phyloP scores from a whole-genome alignment of 92 coral and sea anemone genomes.

The Parazoanthus darwini region DNA sequence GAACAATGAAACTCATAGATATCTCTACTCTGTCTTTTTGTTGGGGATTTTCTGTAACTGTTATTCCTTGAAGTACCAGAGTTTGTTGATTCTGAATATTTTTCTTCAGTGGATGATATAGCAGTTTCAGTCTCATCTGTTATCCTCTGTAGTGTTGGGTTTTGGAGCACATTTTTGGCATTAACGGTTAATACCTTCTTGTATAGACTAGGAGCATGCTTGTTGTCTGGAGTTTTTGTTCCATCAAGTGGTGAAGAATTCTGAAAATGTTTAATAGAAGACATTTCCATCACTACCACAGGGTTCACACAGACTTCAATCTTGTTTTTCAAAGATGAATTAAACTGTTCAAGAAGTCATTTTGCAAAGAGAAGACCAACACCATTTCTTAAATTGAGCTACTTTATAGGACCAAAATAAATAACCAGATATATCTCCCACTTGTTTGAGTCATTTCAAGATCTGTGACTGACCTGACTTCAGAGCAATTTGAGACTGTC shows the following conservation, averaged over 20 bases:
- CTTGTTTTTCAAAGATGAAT: too few species aligned
- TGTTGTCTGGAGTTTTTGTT: slow-evolving; percentile 22
- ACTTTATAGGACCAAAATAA: too few species aligned
- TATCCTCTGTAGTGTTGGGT: slow-evolving; percentile 1
- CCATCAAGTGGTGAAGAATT: not conserved
- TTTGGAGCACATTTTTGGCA: slow-evolving; percentile 10
- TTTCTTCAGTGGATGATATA: not conserved
- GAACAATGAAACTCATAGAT: slow-evolving; percentile 67
- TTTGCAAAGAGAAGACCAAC: too few species aligned
- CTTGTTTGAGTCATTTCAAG: too few species aligned
- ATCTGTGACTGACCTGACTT: too few species aligned
- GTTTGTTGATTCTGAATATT: not conserved
- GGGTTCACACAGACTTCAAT: too few species aligned
- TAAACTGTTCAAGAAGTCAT: too few species aligned
- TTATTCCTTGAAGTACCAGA: not conserved
- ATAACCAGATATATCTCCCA: too few species aligned
- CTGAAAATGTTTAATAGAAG: not conserved
- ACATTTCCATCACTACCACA: not conserved
- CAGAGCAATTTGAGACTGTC: too few species aligned
- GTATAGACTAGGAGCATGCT: slow-evolving; percentile 27
- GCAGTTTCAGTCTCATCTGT: not conserved
- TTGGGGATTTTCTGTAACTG: not conserved
- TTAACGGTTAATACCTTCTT: slow-evolving; percentile 26
- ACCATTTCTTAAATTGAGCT: too few species aligned
- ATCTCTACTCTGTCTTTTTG: slow-evolving; percentile 22